Evolutionary conservation across 2,797 vertebrate genomes (phyloP), one percentile per base, ranked within the genome.

Genomic region (Momotus momota): DNA sequence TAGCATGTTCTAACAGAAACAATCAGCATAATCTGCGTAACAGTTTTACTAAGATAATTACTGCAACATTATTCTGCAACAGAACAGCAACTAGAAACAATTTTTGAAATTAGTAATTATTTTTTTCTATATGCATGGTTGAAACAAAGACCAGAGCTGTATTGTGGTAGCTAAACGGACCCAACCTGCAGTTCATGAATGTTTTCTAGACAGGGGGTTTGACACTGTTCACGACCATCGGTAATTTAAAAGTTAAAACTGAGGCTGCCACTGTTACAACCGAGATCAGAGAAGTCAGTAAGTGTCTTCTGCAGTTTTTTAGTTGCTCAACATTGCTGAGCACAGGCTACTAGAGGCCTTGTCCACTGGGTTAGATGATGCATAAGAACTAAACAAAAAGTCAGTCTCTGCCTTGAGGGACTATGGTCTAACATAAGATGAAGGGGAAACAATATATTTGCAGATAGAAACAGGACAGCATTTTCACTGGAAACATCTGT

Each of bases 131-230:
- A 43, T 31, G 6, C 8, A 33, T 49, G n/a, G n/a, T 23, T 46
- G 29, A 72, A 22, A 45, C n/a, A 65, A 84, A 69, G 49, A 46
- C 22, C 1, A 7, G 41, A 92, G 4, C 15, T 83, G 13, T 14
- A 60, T 3, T 61, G 4, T 78, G n/a, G 35, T 5, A 80, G n/a
- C 58, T 16, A 78, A 71, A 78, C 4, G 7, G 7, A 10, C 14
- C 3, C 33, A 61, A 31, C 6, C 6, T 0, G 0, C 9, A 71
- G 16, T 14, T 40, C 41, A 83, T 46, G 3, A 41, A 64, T 2
- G 3, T 17, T 5, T 25, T 88, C 16, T n/a, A 67, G 14, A 54
- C 40, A 12, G 10, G 14, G 14, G 1, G 6, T 77, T 67, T 61
- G 33, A 48, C 3, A 41, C 38, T 33, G n/a, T 33, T 80, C 22